Base-by-base conservation (phyloP, 2,888 invertebrate genomes). In the Amphipyra tragopoginis region DNA sequence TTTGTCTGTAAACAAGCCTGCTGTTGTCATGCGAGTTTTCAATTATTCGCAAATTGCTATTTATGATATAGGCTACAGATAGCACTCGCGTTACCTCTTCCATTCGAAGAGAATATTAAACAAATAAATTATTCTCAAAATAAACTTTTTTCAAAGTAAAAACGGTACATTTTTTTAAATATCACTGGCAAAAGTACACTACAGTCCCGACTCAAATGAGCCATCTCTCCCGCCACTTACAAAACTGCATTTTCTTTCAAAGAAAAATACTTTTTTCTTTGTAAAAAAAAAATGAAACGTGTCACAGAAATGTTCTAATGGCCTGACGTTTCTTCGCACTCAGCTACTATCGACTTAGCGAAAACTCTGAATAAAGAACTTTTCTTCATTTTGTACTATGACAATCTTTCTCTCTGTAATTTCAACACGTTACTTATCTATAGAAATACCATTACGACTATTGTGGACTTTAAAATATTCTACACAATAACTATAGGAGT, bases 231-330 rank as follows among this genome's bases (percentile, higher is more conserved):
- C 64, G 11, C 21, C 38, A 63, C 42, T 64, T 55, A 53, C 9
- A 69, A 43, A 72, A 65, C 59, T 74, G 77, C 72, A 67, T 58
- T 72, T 70, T 50, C 48, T 49, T 42, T 53, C 13, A 5, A 44
- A 61, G 50, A 48, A 55, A 61, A 58, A 36, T 51, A 38, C 43
- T 54, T 71, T 57, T 71, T 59, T 52, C 29, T 42, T 50, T 40
- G 21, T 38, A n/a, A 14, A 43, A 57, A 72, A 58, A 70, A 69
- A 60, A 57, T 47, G 47, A 71, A 43, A 65, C 29, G 62, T 69
- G 74, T 69, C 77, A 73, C 55, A 49, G 74, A 64, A 77, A 65
- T 51, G 58, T 66, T 65, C 53, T 73, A 75, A 77, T 73, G 74
- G 65, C 38, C 52, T 65, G 74, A 64, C 74, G 65, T 73, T 75